Conservation (phyloP, 2,888 invertebrate genomes). For the Molanna angustata region DNA sequence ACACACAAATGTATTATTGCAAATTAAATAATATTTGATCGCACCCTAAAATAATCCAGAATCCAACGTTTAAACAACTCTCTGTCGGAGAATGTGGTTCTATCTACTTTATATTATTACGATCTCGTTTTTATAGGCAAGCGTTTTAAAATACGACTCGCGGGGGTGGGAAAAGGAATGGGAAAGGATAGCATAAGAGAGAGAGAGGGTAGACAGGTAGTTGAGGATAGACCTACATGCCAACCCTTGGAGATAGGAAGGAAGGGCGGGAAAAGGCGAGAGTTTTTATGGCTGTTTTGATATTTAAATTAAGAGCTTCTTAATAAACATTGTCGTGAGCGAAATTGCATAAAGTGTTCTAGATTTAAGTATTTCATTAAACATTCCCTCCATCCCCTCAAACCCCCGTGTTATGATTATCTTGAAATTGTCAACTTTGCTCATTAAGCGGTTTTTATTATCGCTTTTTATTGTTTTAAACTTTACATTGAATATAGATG, state of each 20-base stretch:
- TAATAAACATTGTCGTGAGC: slow-evolving; percentile 21
- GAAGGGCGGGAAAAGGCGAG: not conserved
- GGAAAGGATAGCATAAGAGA: not conserved
- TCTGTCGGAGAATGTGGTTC: slow-evolving; percentile 26
- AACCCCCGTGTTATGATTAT: not conserved
- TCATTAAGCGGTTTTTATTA: too few relatives aligned
- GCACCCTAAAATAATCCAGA: slow-evolving; percentile 8
- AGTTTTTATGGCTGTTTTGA: slow-evolving; percentile 26
- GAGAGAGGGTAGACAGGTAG: not conserved
- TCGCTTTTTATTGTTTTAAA: too few relatives aligned
- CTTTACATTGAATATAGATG: too few relatives aligned
- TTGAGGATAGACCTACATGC: not conserved
- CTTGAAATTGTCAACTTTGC: not conserved
- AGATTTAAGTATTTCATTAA: slow-evolving; percentile 17
- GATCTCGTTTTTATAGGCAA: slow-evolving; percentile 31
- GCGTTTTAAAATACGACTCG: slow-evolving; percentile 32
- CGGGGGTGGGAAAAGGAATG: slow-evolving; percentile 10
- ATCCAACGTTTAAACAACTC: slow-evolving; percentile 17
- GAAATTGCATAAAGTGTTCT: slow-evolving; percentile 18
- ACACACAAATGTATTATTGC: too few relatives aligned
- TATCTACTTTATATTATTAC: slow-evolving; percentile 33
- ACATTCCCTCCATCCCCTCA: not conserved
- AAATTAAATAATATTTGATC: not conserved
- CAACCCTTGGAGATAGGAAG: not conserved
- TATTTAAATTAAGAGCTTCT: slow-evolving; percentile 27